phyloP scores from a whole-genome alignment of 2,888 invertebrate genomes.

The Orgyia antiqua region DNA sequence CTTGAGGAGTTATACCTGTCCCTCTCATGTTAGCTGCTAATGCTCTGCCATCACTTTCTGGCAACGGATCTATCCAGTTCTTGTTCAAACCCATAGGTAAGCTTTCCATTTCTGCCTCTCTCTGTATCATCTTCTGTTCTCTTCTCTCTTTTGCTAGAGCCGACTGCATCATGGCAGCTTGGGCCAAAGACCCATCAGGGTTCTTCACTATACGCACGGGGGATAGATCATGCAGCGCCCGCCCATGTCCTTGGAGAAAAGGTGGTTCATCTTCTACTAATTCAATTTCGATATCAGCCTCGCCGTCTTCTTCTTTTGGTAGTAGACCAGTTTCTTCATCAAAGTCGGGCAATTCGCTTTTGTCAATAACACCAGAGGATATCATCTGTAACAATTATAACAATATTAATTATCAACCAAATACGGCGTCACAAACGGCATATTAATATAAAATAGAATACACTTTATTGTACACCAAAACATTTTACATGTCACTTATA shows the following conservation, averaged over 20 bases:
- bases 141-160: conserved; percentile 97
- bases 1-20: conserved; percentile 89
- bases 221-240: conserved; percentile 93
- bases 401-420: neutral
- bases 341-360: conserved; percentile 97
- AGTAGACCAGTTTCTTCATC: conserved; percentile 97
- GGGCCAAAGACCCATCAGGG: conserved; percentile 98
- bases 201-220: conserved; percentile 98
- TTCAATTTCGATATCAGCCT: conserved; percentile 99
- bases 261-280: conserved; percentile 99
- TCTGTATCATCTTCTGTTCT: conserved; percentile 96
- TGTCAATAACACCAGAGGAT: conserved; percentile 93
- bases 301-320: conserved; percentile 94
- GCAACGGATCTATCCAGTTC: conserved; percentile 97
- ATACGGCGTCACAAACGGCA: too few relatives aligned
- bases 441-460: too few relatives aligned
- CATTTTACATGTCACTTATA: too few relatives aligned
- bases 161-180: conserved; percentile 99
- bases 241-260: conserved; percentile 95
- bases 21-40: conserved; percentile 90
- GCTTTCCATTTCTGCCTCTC: conserved; percentile 93
- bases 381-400: conserved; percentile 82
- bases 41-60: conserved; percentile 86
- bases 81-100: conserved; percentile 88
- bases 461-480: too few relatives aligned